Base-by-base conservation (phyloP, 1,140 invertebrate species). In the Daktulosphaira vitifoliae region DNA sequence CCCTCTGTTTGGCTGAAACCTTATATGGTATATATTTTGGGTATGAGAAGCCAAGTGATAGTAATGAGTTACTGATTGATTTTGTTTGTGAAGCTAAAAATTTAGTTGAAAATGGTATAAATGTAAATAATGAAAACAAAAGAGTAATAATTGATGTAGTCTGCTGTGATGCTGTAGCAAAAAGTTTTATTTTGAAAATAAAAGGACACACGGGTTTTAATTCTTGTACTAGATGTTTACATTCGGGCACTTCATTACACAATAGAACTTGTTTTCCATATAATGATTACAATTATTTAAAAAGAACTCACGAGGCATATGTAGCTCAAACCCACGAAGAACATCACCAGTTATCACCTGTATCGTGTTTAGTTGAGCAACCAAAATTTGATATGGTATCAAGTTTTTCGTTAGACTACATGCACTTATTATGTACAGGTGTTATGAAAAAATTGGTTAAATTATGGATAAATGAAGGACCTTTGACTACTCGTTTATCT, bases 391-490 rank as follows among this genome's bases (percentile, higher is more conserved):
- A 70, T 7, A 65, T 68, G 18, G 73, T 74, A 65, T 68, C 74
- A n/a, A 66, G 72, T 42, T 75, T 75, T 59, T 56, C 66, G 23
- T 70, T 68, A 1, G 71, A 71, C 38, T 56, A 56, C 9, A 56
- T 56, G 53, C 53, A 56, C 22, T 56, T 56, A 15, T 29, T 56
- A 15, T 68, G 74, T 68, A 44, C 77, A 23, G 75, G 75, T 13
- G 75, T 76, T 11, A 71, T 71, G 39, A 72, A 70, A 71, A 73
- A 72, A 67, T 46, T 76, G 18, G 53, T 76, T 11, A 42, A 49
- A 33, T 56, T 68, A 44, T 74, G 71, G 71, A 71, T 72, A n/a
- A n/a, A n/a, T 23, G 25, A 74, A 25, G 65, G 42, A n/a, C 29
- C 29, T 3, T 20, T 49, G 20, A 23, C n/a, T n/a, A n/a, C n/a